phyloP scores from a whole-genome alignment of 2,113 vertebrate species.

The Apteryx mantelli region DNA sequence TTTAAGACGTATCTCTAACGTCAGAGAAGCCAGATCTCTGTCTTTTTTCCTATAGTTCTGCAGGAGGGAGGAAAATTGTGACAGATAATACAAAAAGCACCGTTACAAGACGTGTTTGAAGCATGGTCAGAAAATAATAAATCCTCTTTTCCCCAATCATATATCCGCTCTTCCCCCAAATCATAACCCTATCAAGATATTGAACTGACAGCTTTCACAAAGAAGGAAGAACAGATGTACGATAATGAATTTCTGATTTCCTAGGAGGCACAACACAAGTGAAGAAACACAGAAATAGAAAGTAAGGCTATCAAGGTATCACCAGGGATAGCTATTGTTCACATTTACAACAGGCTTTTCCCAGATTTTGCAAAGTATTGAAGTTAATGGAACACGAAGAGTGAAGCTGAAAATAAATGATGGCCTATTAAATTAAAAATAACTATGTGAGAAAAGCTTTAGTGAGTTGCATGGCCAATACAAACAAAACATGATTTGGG shows the following conservation, averaged over 20 bases:
- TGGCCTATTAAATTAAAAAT: not conserved
- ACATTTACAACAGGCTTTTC: not conserved
- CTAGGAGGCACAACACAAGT: not conserved
- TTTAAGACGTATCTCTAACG: not conserved
- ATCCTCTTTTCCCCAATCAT: not conserved
- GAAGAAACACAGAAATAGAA: not conserved
- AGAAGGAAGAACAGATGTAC: conserved; percentile 23
- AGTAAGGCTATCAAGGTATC: not conserved
- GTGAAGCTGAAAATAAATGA: not conserved
- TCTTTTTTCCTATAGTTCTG: not conserved
- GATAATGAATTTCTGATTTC: conserved; percentile 6
- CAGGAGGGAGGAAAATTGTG: not conserved
- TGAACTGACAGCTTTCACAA: conserved; percentile 31
- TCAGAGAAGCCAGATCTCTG: not conserved
- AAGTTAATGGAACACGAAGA: not conserved
- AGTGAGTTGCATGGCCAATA: not conserved
- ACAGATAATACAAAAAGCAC: not conserved
- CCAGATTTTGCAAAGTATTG: not conserved
- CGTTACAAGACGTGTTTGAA: not conserved
- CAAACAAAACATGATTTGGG: not conserved
- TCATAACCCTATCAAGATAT: conserved; percentile 40
- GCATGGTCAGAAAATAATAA: not conserved
- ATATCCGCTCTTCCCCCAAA: not conserved
- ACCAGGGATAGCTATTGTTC: not conserved
- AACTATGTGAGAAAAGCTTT: not conserved